Conservation (phyloP, 2,888 invertebrate species). For the Bombylius major region DNA sequence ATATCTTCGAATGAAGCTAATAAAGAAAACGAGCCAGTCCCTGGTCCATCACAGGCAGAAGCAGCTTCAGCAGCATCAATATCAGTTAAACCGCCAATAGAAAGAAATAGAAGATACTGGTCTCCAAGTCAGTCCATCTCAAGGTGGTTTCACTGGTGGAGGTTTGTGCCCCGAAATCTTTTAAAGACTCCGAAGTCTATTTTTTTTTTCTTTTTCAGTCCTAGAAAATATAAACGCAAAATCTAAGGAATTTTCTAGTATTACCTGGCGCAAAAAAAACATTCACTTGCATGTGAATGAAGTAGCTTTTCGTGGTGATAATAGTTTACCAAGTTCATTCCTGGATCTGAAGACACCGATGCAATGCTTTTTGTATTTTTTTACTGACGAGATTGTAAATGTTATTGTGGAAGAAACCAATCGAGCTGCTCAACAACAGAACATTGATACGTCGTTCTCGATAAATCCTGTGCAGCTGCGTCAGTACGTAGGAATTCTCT, state of each 20-base stretch:
- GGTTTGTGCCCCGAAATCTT: too few relatives aligned
- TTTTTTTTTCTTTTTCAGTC: not conserved
- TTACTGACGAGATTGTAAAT: not conserved
- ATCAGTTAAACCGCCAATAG: not conserved
- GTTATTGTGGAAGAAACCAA: not conserved
- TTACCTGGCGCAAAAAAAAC: not conserved
- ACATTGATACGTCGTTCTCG: not conserved
- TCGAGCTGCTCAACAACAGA: not conserved
- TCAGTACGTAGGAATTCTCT: not conserved
- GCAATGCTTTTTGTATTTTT: not conserved
- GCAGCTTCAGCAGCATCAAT: not conserved
- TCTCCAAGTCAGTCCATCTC: not conserved
- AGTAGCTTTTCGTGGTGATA: not conserved
- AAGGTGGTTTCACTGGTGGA: too few relatives aligned
- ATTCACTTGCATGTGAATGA: not conserved
- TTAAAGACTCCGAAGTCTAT: too few relatives aligned
- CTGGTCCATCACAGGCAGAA: not conserved
- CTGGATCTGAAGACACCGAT: not conserved
- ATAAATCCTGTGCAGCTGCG: not conserved
- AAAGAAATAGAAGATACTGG: not conserved
- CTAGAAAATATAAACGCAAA: not conserved
- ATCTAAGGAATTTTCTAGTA: not conserved
- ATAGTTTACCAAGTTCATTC: not conserved
- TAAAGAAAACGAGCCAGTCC: not conserved
- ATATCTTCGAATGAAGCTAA: not conserved